Evolutionary conservation across 2,888 invertebrate species (phyloP), one percentile per base, ranked within the genome.

Genomic region (Aleiodes leptofemur): DNA sequence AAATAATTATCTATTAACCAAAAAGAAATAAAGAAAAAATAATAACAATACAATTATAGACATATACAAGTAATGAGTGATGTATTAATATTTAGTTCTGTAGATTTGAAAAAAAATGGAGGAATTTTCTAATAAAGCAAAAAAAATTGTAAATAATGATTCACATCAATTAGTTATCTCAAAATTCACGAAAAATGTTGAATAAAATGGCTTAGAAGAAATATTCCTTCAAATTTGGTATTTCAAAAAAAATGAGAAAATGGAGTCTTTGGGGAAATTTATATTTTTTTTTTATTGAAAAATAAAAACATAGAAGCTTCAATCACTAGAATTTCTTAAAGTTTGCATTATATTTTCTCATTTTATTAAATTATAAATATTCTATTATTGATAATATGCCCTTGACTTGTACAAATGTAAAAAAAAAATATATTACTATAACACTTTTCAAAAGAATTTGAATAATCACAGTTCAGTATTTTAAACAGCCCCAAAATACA

Each of bases 321-420:
- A 43, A 4, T 9, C 43, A 43, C n/a, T n/a, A n/a, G n/a, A 38
- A 38, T 38, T 38, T 7, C 8, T 38, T 5, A 8, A 38, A 38
- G 5, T 38, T 38, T 38, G 8, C 16, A 16, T n/a, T 7, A 34
- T 31, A 34, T 34, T n/a, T 34, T 59, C 34, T 61, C 14, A 61
- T 61, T 38, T 38, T 14, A 61, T 61, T 61, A n/a, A 61, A 38
- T 61, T 38, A 38, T 14, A 14, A 13, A 57, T 29, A 59, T 48
- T 16, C 7, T 48, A 64, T 64, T 16, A 23, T 43, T 43, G 48
- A 34, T 34, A 59, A 38, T 59, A 59, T 59, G 38, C 59, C 59
- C 59, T 11, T 76, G 57, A 69, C 64, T 68, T 81, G 79, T 80
- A 82, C 73, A 82, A 79, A 81, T 79, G 77, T 81, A 82, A 78